These are phyloP conservation scores for Drosophila histrio DNA, from an alignment of 2,888 invertebrate genomes.

Conservation along the genomic window DNA sequence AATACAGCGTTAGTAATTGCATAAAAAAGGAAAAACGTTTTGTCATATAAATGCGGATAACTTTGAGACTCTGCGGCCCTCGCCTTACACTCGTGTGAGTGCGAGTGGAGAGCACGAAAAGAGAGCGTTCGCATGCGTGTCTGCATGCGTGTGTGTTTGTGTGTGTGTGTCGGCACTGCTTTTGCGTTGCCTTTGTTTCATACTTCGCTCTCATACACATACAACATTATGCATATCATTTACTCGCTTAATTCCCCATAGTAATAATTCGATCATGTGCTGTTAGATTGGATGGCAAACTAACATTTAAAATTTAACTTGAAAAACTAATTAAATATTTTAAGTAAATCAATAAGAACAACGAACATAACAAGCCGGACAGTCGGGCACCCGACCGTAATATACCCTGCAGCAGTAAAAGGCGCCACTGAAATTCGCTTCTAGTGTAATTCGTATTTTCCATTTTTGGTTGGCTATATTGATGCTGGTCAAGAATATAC, in stretches of 20 bases:
- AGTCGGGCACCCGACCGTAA: too few relatives aligned
- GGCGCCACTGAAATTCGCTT: too few relatives aligned
- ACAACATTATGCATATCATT: slow-evolving; percentile 71
- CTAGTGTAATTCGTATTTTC: too few relatives aligned
- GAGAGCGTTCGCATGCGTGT: slow-evolving; percentile 15
- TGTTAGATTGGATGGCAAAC: slow-evolving; percentile 26
- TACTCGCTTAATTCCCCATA: slow-evolving; percentile 57
- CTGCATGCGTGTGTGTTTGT: slow-evolving; percentile 17
- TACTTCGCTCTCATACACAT: slow-evolving; percentile 36
- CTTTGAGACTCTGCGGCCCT: slow-evolving; percentile 26
- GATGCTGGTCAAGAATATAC: too few relatives aligned
- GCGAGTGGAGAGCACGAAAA: slow-evolving; percentile 31
- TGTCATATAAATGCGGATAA: slow-evolving; percentile 38
- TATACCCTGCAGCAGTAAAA: too few relatives aligned
- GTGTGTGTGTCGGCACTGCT: slow-evolving; percentile 65
- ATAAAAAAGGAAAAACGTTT: slow-evolving; percentile 23
- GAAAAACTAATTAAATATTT: slow-evolving; percentile 5
- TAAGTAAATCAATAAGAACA: not conserved
- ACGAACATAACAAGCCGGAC: not conserved
- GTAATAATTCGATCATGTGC: slow-evolving; percentile 70
- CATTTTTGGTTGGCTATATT: too few relatives aligned
- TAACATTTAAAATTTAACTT: slow-evolving; percentile 8
- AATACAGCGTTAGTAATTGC: slow-evolving; percentile 1
- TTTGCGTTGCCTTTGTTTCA: slow-evolving; percentile 73
- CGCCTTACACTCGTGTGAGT: slow-evolving; percentile 27